Evolutionary conservation across 1,140 invertebrate species (phyloP), one percentile per base, ranked within the genome.

Genomic region (Lepidurus arcticus): DNA sequence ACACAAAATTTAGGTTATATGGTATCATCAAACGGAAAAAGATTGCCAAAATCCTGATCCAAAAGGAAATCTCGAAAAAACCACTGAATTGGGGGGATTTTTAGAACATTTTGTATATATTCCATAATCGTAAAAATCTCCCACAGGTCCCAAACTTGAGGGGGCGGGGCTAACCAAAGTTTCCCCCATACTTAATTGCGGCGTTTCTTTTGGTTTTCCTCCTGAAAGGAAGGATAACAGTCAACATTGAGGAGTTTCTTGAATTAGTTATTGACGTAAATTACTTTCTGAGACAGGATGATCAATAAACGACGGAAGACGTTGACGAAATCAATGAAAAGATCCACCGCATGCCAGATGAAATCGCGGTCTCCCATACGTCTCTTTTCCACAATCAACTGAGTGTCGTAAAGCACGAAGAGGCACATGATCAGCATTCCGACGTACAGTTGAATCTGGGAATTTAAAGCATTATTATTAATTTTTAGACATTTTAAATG

Each of bases 321-420:
- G 81, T 92, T 90, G 83, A 97, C 88, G 81, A 98, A 93, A 84
- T 98, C 96, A 83, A 97, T 90, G 87, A 98, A 98, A 24, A 98
- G 87, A 84, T 95, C 92, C 78, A 97, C 86, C 10, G 94, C 91
- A 85, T 98, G 95, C 84, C 90, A 89, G 76, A 98, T 92, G 84
- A 94, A 98, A 86, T 98, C 97, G 83, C 91, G 94, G 86, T 92
- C 96, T 74, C 96, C 96, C 83, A 89, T 88, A 77, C 93, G 89
- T 81, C 91, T 89, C 85, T 98, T 98, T 84, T 98, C 95, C 80
- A 98, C 92, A 80, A 99, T 98, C 76, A 95, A 86, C 85, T 98
- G 96, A 10, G 97, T 99, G 83, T 99, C 97, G 83, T 94, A 98
- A 43, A 98, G 87, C 34, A 99, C 90, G 85, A 98, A 98, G 74